These are phyloP conservation scores for Drosophila borborema DNA, from an alignment of 2,888 invertebrate species.

Conservation along the genomic window DNA sequence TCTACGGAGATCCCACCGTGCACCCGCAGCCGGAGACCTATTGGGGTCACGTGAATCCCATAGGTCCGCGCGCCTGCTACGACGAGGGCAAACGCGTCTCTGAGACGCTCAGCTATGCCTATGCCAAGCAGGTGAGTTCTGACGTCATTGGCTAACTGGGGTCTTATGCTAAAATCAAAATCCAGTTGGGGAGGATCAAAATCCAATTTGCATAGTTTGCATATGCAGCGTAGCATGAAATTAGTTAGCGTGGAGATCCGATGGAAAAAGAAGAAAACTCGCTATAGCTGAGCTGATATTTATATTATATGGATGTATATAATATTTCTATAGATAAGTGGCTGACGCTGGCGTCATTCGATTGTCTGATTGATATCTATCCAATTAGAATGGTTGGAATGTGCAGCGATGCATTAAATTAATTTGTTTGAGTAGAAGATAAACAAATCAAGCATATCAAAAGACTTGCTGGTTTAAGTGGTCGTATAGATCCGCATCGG, in stretches of 20 bases:
- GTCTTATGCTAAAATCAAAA: background rate
- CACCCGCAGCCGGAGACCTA: slow-evolving; percentile 99
- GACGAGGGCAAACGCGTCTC: slow-evolving; percentile 99
- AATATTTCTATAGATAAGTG: background rate
- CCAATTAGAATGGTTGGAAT: slow-evolving; percentile 37
- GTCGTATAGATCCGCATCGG: background rate
- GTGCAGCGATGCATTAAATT: slow-evolving; percentile 61
- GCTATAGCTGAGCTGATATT: background rate
- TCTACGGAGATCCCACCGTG: slow-evolving; percentile 99
- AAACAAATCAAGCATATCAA: slow-evolving; percentile 1
- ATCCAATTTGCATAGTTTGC: background rate
- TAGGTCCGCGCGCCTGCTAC: slow-evolving; percentile 98
- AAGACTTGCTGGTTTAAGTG: background rate
- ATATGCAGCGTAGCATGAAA: background rate
- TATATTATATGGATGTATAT: background rate
- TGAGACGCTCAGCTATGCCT: slow-evolving; percentile 97
- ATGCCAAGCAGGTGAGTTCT: slow-evolving; percentile 91
- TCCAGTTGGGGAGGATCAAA: background rate
- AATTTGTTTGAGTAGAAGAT: slow-evolving; percentile 30
- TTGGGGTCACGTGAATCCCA: slow-evolving; percentile 99
- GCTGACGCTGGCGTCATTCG: slow-evolving; percentile 6
- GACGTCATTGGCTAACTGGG: background rate
- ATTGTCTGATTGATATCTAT: slow-evolving; percentile 16
- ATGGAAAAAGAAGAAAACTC: background rate
- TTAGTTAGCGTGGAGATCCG: background rate